Evolutionary conservation across 64 coral and sea anemone species (phyloP), one percentile per base, ranked within the genome.

Genomic region (Actinia tenebrosa): DNA sequence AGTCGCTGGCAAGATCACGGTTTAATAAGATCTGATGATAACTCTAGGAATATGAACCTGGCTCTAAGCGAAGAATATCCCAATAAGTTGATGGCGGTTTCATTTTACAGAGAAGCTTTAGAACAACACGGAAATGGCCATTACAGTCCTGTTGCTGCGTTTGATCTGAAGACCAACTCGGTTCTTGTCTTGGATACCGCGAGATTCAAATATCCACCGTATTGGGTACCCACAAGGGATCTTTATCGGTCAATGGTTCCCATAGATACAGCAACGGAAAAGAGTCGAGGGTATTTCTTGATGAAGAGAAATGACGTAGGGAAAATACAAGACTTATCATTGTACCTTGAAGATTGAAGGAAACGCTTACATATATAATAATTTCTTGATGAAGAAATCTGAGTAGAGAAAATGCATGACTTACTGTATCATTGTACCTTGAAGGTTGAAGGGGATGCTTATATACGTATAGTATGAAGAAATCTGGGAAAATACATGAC

Each of bases 141-240:
- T 64, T 98, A 89, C 60, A 94, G 92, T 25, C 95, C 95, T 11
- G 89, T 98, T 52, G 95, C 84, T 61, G 95, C 92, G 11, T 66
- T 89, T 16, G 92, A 94, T 53, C 3, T n/a, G 8, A 89, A 91
- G 56, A 89, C 89, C 27, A 89, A 92, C 52, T 89, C 93, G 16
- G 92, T 89, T 17, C 78, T 98, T 53, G 63, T 98, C 26, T 91
- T 98, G 50, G 95, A 98, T 53, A 94, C 93, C 19, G 95, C 95
- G 44, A 77, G 95, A 10, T 98, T 98, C 47, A 98, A 94, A 26
- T 98, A 98, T 45, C 92, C 92, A 10, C 95, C 92, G 37, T 87
- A 98, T 22, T 98, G 95, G 95, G 87, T 92, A 13, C 84, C 95
- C 56, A 16, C 91, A 53, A 63, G 88, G 8, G 30, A 94, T 53